Evolutionary conservation across 2,797 vertebrate genomes (phyloP).

Genomic region (Fistularia tabacaria): DNA sequence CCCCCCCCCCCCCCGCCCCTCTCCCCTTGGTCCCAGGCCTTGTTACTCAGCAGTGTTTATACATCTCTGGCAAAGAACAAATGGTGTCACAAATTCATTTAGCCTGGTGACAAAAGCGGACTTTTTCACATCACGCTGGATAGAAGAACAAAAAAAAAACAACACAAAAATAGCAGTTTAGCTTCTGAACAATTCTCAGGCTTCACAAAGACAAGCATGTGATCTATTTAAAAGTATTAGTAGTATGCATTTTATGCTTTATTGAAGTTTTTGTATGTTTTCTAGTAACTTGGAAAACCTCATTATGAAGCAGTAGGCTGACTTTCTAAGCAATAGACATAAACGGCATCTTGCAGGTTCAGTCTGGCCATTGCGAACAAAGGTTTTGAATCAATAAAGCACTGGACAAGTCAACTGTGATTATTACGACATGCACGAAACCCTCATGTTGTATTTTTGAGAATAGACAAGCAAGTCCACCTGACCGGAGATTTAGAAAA

Average conservation of each 20-base stretch:
- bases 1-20: constrained; percentile 3
- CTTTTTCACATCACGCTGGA: constrained; percentile 13
- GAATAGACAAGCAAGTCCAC: constrained; percentile 14
- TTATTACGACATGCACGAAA: constrained; percentile 27
- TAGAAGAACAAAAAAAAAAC: constrained; percentile 13
- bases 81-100: constrained; percentile 9
- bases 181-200: constrained; percentile 34
- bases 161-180: constrained; percentile 15
- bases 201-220: constrained; percentile 24
- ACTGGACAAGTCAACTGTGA: constrained; percentile 48
- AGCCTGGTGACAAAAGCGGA: constrained; percentile 8
- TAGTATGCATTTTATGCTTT: constrained; percentile 36
- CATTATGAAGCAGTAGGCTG: constrained; percentile 35
- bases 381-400: constrained; percentile 25
- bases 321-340: constrained; percentile 28
- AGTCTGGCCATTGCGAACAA: constrained; percentile 30
- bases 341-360: constrained; percentile 39
- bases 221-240: constrained; percentile 14
- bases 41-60: constrained; percentile 30
- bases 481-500: constrained; percentile 16
- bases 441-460: constrained; percentile 5
- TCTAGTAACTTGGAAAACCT: constrained; percentile 35
- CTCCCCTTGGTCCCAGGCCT: constrained; percentile 16
- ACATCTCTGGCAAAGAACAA: constrained; percentile 44
- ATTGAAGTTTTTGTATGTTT: constrained; percentile 38